These are phyloP conservation scores for Troglohyphantes excavatus DNA, from an alignment of 2,888 invertebrate genomes.

Conservation along the genomic window DNA sequence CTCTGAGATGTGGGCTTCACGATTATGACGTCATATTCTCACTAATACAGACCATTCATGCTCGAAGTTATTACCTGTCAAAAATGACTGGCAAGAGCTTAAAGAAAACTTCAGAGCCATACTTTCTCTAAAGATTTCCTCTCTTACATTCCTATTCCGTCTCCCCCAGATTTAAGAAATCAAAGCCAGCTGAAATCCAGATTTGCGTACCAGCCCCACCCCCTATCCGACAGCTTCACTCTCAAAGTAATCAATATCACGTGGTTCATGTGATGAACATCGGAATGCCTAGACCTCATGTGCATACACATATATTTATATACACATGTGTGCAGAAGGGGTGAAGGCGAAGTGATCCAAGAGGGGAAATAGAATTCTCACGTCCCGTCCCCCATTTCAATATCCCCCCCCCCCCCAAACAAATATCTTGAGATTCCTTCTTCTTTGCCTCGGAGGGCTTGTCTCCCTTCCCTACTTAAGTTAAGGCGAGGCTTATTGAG, in stretches of 20 bases:
- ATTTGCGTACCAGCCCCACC: background rate
- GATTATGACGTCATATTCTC: too few species aligned
- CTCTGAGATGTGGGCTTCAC: too few species aligned
- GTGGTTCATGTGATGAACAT: constrained; percentile 33
- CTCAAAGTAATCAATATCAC: constrained; percentile 49
- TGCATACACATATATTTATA: constrained; percentile 19
- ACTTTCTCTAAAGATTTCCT: too few species aligned
- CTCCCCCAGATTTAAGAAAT: background rate
- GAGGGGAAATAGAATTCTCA: constrained; percentile 51
- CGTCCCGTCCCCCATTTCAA: constrained; percentile 4
- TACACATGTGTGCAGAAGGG: constrained; percentile 29
- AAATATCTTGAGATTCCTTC: constrained; percentile 72
- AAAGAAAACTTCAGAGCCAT: too few species aligned
- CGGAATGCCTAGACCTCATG: constrained; percentile 26
- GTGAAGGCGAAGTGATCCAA: constrained; percentile 7
- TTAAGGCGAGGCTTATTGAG: constrained; percentile 70
- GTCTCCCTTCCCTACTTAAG: constrained; percentile 62
- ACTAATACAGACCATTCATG: too few species aligned
- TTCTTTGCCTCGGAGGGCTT: constrained; percentile 50
- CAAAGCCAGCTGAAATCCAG: constrained; percentile 17
- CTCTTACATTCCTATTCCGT: background rate
- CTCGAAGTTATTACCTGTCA: too few species aligned
- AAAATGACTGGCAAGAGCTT: too few species aligned
- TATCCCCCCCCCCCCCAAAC: constrained; percentile 69
- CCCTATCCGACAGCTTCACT: constrained; percentile 7